phyloP scores from a whole-genome alignment of 1,140 invertebrate genomes.

The Drosophila novamexicana region DNA sequence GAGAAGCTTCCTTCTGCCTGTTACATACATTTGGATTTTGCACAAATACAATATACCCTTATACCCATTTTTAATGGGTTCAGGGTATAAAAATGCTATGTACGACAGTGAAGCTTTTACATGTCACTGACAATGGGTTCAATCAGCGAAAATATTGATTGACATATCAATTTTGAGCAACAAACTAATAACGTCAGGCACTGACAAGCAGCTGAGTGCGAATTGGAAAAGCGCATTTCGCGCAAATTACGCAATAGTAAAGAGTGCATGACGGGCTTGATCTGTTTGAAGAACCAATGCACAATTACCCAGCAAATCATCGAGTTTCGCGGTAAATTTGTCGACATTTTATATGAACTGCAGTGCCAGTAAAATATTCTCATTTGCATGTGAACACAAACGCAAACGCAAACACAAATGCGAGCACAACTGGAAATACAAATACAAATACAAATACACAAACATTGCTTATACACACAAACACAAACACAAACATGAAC shows the following conservation, averaged over 20 bases:
- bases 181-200: neutral
- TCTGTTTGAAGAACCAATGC: constrained; percentile 20
- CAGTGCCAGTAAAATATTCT: constrained; percentile 16
- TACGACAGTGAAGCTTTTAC: constrained; percentile 39
- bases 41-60: no score
- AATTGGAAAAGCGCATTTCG: constrained; percentile 60
- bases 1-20: no score
- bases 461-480: constrained; percentile 6
- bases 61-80: no score
- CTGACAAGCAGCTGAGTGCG: constrained; percentile 48
- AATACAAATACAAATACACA: constrained; percentile 17
- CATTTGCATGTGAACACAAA: constrained; percentile 40
- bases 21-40: no score
- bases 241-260: constrained; percentile 29
- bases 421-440: constrained; percentile 13
- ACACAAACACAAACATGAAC: constrained; percentile 18
- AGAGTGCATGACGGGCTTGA: neutral
- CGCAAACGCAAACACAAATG: constrained; percentile 7
- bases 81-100: constrained; percentile 3
- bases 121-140: constrained; percentile 56
- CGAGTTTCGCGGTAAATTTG: constrained; percentile 19
- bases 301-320: constrained; percentile 53
- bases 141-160: constrained; percentile 72
- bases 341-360: constrained; percentile 24
- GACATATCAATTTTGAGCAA: constrained; percentile 60